Conservation (phyloP, 1,140 invertebrate species). For the Dendrolimus punctatus region DNA sequence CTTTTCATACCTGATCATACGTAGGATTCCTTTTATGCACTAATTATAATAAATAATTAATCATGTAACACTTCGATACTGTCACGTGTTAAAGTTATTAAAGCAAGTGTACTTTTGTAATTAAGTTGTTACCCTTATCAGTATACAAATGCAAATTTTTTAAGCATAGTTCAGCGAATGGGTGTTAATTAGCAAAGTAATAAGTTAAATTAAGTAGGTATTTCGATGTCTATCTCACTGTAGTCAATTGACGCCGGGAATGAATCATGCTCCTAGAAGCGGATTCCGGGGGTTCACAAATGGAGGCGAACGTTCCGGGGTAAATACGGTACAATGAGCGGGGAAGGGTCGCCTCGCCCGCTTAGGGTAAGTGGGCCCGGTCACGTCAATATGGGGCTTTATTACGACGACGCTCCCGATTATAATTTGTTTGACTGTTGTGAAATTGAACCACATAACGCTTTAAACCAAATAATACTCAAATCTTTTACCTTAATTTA, state of each 20-base stretch:
- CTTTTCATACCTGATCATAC: too few relatives aligned
- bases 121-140: too few relatives aligned
- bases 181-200: conserved; percentile 6
- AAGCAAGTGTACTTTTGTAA: too few relatives aligned
- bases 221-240: conserved; percentile 40
- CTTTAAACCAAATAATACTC: neutral
- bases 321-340: conserved; percentile 61
- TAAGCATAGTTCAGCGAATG: neutral
- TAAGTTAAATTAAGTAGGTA: conserved; percentile 18
- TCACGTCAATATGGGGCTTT: conserved; percentile 63
- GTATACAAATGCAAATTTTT: too few relatives aligned
- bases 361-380: conserved; percentile 62
- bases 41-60: too few relatives aligned
- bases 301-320: conserved; percentile 62
- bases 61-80: neutral
- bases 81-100: too few relatives aligned
- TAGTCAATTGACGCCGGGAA: conserved; percentile 54
- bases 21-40: too few relatives aligned
- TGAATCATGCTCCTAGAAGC: conserved; percentile 68
- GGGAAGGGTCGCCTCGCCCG: conserved; percentile 53
- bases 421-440: conserved; percentile 51
- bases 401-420: conserved; percentile 53
- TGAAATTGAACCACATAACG: conserved; percentile 22
- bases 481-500: too few relatives aligned
- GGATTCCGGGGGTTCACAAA: conserved; percentile 65